These are phyloP conservation scores for Ptiloglossa arizonensis DNA, from an alignment of 1,140 invertebrate species.

Conservation along the genomic window DNA sequence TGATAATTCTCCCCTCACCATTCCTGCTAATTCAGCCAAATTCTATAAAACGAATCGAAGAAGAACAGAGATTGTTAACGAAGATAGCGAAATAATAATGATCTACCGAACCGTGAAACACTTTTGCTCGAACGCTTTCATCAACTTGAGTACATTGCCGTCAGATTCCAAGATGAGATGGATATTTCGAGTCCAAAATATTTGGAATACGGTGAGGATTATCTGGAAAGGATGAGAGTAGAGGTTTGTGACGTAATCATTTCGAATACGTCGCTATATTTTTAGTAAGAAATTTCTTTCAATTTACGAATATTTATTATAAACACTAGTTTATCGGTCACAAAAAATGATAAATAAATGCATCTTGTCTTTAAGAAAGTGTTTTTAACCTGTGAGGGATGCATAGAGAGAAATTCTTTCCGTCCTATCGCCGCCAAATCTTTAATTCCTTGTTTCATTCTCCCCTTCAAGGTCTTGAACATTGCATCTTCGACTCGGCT, in stretches of 20 bases:
- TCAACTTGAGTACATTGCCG: slow-evolving; percentile 76
- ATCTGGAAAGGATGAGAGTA: slow-evolving; percentile 77
- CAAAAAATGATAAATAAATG: neutral
- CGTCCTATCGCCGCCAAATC: slow-evolving; percentile 84
- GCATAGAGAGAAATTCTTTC: slow-evolving; percentile 84
- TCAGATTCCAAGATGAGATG: slow-evolving; percentile 87
- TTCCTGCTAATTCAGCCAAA: slow-evolving; percentile 88
- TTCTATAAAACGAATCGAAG: slow-evolving; percentile 81
- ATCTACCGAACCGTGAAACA: slow-evolving; percentile 81
- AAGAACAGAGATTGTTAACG: neutral
- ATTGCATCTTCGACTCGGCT: slow-evolving; percentile 93
- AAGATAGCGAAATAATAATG: neutral
- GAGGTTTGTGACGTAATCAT: too few species aligned
- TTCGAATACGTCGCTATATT: too few species aligned
- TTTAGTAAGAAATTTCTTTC: neutral
- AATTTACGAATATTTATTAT: neutral
- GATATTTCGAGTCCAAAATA: slow-evolving; percentile 91
- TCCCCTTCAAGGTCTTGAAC: slow-evolving; percentile 88
- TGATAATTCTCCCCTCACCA: slow-evolving; percentile 88
- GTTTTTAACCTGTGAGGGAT: slow-evolving; percentile 83
- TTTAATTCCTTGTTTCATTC: slow-evolving; percentile 88
- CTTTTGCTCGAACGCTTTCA: slow-evolving; percentile 87
- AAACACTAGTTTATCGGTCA: too few species aligned
- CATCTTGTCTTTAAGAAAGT: neutral
- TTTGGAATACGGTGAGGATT: slow-evolving; percentile 91